Percentiles rank a stretch among this genome's conserved stretches.
These are phyloP conservation scores for Phalacrocorax pelagicus DNA, from an alignment of 2,113 vertebrate genomes.

Conservation along the genomic window DNA sequence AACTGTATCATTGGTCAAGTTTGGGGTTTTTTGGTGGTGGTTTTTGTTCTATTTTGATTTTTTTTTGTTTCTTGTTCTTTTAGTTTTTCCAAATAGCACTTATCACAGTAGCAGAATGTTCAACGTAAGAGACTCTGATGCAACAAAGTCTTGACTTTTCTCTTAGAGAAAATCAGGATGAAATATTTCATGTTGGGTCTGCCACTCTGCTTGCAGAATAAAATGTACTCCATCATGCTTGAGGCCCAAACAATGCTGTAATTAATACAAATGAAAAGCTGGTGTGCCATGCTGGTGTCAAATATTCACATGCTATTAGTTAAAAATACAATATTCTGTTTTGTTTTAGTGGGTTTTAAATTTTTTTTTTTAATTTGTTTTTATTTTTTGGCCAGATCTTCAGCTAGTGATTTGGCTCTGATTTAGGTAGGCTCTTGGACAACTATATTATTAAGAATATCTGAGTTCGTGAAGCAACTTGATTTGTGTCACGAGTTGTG, in stretches of 20 bases:
- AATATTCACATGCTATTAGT: not conserved
- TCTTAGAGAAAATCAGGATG: not conserved
- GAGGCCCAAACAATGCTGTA: not conserved
- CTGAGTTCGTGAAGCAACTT: not conserved
- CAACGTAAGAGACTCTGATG: not conserved
- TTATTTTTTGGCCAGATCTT: not conserved
- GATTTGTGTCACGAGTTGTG: not conserved
- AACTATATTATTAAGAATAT: not conserved
- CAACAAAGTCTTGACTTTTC: not conserved
- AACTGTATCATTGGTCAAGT: not conserved
- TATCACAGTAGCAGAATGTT: not conserved
- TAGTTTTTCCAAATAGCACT: not conserved
- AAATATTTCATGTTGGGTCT: not conserved
- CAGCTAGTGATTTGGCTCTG: not conserved
- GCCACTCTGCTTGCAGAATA: not conserved
- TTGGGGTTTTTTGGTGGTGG: not conserved
- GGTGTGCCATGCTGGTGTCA: not conserved
- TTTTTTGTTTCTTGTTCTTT: not conserved
- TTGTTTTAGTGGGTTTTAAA: not conserved
- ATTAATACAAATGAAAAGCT: not conserved
- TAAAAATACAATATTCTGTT: not conserved
- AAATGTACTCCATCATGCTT: not conserved
- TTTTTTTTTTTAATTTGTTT: too few relatives aligned
- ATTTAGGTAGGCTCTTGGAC: not conserved
- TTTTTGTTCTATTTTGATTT: not conserved